Conservation (phyloP, 2,888 invertebrate species). For the Cheilosia pagana region DNA sequence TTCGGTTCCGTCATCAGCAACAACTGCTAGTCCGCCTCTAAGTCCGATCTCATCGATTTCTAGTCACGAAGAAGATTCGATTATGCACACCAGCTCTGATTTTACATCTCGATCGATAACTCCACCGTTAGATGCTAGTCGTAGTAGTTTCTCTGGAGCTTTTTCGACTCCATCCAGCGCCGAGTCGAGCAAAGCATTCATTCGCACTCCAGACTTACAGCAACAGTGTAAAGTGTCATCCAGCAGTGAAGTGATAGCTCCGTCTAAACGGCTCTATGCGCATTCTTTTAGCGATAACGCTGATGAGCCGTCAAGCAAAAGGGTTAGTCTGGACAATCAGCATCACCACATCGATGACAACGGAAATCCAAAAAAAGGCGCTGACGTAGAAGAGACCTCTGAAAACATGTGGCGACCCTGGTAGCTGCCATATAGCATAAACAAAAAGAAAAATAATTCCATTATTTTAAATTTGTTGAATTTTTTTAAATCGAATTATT, state of each 20-base stretch:
- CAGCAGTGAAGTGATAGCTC: slow-evolving; percentile 75
- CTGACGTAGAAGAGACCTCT: slow-evolving; percentile 79
- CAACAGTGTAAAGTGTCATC: slow-evolving; percentile 79
- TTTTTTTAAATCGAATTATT: background rate
- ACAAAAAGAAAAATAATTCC: background rate
- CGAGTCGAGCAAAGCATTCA: slow-evolving; percentile 84
- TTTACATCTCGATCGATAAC: slow-evolving; percentile 84
- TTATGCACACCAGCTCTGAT: slow-evolving; percentile 83
- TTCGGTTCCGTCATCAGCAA: slow-evolving; percentile 69
- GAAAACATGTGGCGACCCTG: slow-evolving; percentile 86
- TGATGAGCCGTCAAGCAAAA: slow-evolving; percentile 79
- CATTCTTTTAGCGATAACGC: slow-evolving; percentile 80
- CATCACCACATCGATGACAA: slow-evolving; percentile 37
- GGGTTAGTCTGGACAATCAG: slow-evolving; percentile 75
- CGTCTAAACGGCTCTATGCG: slow-evolving; percentile 77
- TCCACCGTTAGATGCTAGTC: slow-evolving; percentile 83
- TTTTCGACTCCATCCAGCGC: slow-evolving; percentile 85
- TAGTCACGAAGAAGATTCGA: slow-evolving; percentile 87
- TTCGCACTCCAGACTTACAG: slow-evolving; percentile 83
- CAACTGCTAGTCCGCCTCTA: slow-evolving; percentile 86
- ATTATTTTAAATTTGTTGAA: slow-evolving; percentile 1
- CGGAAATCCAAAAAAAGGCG: slow-evolving; percentile 74
- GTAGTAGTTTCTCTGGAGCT: slow-evolving; percentile 79
- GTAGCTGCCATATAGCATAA: slow-evolving; percentile 78
- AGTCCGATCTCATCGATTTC: slow-evolving; percentile 90